Conservation (phyloP, 92 coral and sea anemone species). For the Epizoanthus stellaris region DNA sequence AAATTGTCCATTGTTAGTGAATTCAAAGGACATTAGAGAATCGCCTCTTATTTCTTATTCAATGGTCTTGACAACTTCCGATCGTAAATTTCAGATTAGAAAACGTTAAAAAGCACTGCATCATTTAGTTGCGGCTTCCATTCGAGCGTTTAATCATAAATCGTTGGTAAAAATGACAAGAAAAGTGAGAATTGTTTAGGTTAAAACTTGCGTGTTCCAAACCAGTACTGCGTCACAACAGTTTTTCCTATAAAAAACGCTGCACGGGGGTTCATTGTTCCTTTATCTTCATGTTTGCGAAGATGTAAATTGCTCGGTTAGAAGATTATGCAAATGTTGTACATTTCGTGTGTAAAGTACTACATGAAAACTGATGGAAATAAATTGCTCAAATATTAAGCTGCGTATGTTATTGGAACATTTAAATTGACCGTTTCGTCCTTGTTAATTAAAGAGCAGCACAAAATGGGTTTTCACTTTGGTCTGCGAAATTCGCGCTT, state of each 20-base stretch:
- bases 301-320: conserved; percentile 32
- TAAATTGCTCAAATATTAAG: conserved; percentile 31
- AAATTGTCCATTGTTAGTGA: conserved; percentile 40
- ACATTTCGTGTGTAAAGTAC: conserved; percentile 42
- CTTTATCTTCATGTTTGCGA: conserved; percentile 20
- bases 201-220: conserved; percentile 31
- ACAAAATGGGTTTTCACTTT: background rate
- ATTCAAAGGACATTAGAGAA: conserved; percentile 10
- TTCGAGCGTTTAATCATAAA: background rate
- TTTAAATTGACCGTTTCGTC: background rate
- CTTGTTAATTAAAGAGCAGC: conserved; percentile 1
- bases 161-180: background rate
- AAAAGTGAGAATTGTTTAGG: background rate
- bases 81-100: conserved; percentile 31
- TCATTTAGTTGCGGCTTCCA: background rate
- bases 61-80: conserved; percentile 46
- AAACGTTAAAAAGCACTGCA: background rate
- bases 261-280: conserved; percentile 36
- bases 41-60: conserved; percentile 38
- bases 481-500: conserved; percentile 9
- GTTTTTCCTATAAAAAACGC: conserved; percentile 18
- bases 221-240: conserved; percentile 25
- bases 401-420: conserved; percentile 19
- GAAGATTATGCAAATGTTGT: conserved; percentile 43
- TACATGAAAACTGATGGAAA: conserved; percentile 30